These are phyloP conservation scores for Drosophila pseudotalamancana DNA, from an alignment of 2,888 invertebrate genomes.

Conservation along the genomic window DNA sequence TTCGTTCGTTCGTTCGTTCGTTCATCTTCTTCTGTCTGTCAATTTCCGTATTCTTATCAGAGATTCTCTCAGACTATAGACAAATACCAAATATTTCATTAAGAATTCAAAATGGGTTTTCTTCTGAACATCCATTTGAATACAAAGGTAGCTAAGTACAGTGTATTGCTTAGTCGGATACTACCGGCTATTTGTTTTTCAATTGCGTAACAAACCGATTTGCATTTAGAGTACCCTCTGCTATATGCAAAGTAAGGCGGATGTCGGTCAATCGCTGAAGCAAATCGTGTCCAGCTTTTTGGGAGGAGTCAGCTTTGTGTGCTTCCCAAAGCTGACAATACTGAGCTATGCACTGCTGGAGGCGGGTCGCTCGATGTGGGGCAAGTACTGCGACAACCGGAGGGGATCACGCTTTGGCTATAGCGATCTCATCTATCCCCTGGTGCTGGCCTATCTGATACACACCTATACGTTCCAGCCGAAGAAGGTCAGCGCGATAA, in stretches of 20 bases:
- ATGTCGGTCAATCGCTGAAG: slow-evolving; percentile 17
- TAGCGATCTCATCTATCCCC: slow-evolving; percentile 31
- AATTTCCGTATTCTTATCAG: too few species aligned
- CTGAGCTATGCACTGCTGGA: slow-evolving; percentile 66
- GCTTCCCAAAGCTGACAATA: slow-evolving; percentile 66
- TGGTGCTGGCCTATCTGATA: slow-evolving; percentile 48
- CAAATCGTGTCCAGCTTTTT: slow-evolving; percentile 71
- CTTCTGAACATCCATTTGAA: too few species aligned
- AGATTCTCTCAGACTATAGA: too few species aligned
- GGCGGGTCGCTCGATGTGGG: slow-evolving; percentile 58
- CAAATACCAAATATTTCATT: neutral
- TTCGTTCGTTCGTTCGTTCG: too few species aligned
- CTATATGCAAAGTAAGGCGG: slow-evolving; percentile 40
- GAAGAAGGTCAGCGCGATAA: slow-evolving; percentile 33
- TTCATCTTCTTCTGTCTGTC: too few species aligned
- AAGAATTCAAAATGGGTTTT: too few species aligned
- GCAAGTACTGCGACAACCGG: slow-evolving; percentile 12
- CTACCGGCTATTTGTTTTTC: neutral
- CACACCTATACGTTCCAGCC: slow-evolving; percentile 45
- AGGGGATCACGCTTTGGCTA: slow-evolving; percentile 14
- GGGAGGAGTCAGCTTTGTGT: slow-evolving; percentile 68
- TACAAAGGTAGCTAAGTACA: too few species aligned
- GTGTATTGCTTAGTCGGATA: neutral
- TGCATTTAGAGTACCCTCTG: slow-evolving; percentile 48
- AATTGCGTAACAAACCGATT: neutral